phyloP scores from a whole-genome alignment of 2,797 vertebrate species.

The Mormyrus proboscirostris region DNA sequence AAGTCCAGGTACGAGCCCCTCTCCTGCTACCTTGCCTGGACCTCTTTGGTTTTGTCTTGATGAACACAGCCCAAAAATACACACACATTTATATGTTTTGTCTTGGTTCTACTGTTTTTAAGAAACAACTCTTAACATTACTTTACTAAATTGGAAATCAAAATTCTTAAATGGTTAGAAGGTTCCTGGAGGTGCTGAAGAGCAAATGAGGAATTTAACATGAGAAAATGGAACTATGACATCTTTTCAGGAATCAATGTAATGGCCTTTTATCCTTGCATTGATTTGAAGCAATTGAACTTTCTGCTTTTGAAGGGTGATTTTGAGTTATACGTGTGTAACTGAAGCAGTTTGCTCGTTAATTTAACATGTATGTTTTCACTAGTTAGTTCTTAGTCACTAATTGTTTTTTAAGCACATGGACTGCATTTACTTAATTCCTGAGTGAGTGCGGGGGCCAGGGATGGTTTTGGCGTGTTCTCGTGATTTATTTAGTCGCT shows the following conservation, averaged over 20 bases:
- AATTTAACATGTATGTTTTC: neutral
- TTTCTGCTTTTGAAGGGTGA: neutral
- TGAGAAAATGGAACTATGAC: neutral
- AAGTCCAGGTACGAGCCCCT: slow-evolving; percentile 73
- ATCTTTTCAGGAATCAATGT: neutral
- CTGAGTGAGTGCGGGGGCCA: neutral
- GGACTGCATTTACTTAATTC: neutral
- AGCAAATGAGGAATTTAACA: neutral
- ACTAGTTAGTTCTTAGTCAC: neutral
- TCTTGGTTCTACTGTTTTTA: neutral
- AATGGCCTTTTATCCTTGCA: neutral
- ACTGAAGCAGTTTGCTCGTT: neutral
- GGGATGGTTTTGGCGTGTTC: neutral
- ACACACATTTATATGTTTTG: neutral
- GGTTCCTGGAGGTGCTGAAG: neutral
- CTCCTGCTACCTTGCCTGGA: neutral
- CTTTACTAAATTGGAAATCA: neutral
- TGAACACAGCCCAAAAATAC: neutral
- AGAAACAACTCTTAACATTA: neutral
- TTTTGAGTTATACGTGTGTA: neutral
- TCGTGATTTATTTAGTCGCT: neutral
- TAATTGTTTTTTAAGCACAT: neutral
- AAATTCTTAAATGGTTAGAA: neutral
- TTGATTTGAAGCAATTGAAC: neutral
- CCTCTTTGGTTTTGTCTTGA: neutral